phyloP scores from a whole-genome alignment of 2,797 vertebrate species.

The Neostethus bicornis region DNA sequence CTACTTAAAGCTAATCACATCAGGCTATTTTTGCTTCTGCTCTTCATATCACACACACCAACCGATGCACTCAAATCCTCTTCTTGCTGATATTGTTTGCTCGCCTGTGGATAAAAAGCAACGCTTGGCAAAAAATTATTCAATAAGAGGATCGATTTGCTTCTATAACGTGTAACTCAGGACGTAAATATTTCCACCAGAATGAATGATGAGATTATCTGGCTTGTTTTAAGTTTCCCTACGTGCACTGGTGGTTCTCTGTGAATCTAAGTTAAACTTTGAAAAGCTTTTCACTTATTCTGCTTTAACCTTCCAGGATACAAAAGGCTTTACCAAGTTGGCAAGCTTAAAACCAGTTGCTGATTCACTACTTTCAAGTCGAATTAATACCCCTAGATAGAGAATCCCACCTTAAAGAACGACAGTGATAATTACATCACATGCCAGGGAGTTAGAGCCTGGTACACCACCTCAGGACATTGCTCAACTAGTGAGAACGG shows the following conservation, averaged over 20 bases:
- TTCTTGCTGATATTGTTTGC: constrained; percentile 37
- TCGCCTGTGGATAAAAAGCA: constrained; percentile 24
- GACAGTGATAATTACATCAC: constrained; percentile 67
- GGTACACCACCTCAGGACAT: constrained; percentile 34
- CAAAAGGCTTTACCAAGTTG: constrained; percentile 44
- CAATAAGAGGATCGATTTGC: background rate
- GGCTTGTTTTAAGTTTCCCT: constrained; percentile 10
- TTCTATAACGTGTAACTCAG: background rate
- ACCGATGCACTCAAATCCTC: constrained; percentile 27
- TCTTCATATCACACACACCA: constrained; percentile 29
- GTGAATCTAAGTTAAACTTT: constrained; percentile 25
- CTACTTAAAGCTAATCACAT: constrained; percentile 46
- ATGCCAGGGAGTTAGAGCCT: constrained; percentile 54
- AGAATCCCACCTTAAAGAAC: constrained; percentile 63
- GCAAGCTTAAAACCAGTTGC: constrained; percentile 40
- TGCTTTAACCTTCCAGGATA: constrained; percentile 39
- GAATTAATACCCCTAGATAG: constrained; percentile 63
- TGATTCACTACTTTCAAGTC: constrained; percentile 49
- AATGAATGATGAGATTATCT: background rate
- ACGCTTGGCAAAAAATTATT: background rate
- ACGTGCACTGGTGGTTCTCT: constrained; percentile 23
- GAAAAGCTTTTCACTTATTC: constrained; percentile 8
- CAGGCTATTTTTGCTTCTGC: constrained; percentile 62
- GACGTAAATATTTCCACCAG: background rate
- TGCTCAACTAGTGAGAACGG: constrained; percentile 36